Base-by-base conservation (phyloP, 2,797 vertebrate genomes). In the Gallinago solitaria region DNA sequence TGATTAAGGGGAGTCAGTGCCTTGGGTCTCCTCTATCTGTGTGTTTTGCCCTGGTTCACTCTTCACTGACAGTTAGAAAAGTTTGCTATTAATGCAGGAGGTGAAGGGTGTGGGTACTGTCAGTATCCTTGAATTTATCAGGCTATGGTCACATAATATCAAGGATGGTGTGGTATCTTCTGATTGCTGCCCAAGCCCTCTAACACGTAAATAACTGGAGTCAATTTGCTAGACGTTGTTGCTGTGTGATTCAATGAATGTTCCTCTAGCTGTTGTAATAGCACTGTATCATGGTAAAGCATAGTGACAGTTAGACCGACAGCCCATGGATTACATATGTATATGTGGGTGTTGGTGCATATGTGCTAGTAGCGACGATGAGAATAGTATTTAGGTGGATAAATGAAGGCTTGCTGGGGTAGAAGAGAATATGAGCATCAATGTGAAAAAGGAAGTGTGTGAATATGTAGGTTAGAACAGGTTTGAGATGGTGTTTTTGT, bases 391-490 rank as follows among this genome's bases (percentile, higher is more conserved):
- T 61, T 65, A 65, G 45, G 67, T 56, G 24, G 33, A 37, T 48
- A 82, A 57, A 51, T 21, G 56, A 48, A 89, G 56, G 32, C 64
- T 84, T 54, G 20, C 28, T 82, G 70, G 64, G 78, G 25, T 83
- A 74, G 64, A 78, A 39, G 37, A 76, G 73, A 95, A 24, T 69
- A 87, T 43, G 39, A 92, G 14, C 61, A 71, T 92, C 70, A 63
- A 5, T 56, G 35, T 76, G 61, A 90, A 68, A 87, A 83, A 90
- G 76, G 17, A 59, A 21, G 12, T 27, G 32, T 89, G 39, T 83
- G 74, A 87, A 35, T 67, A 35, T 71, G 32, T 95, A 92, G 74
- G 70, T 89, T 86, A 91, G 54, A 94, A 69, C 73, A 91, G 63
- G 20, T 90, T 90, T 87, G 77, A 88, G 86, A 12, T 61, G 17